Base-by-base conservation (phyloP, 2,888 invertebrate genomes). In the Pollenia angustigena region DNA sequence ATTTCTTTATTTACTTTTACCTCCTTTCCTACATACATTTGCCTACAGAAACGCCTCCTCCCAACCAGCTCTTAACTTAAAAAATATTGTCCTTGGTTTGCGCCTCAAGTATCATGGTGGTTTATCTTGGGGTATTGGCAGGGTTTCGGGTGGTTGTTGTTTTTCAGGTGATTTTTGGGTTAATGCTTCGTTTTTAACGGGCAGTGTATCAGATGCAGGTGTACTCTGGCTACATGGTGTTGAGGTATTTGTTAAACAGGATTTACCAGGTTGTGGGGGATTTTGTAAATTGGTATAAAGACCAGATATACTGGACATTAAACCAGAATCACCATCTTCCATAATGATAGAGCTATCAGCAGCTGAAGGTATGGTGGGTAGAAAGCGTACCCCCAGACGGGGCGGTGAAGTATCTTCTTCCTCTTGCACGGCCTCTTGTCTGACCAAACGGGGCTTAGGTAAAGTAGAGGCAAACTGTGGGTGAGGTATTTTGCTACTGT, bases 381-480 rank as follows among this genome's bases (percentile, higher is more conserved):
- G 93, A 89, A 96, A 95, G 54, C 96, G 94, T 84, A 94, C 95
- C 48, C 95, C 94, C 23, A 95, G 91, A 32, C 93, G 91, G 12
- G 93, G 93, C 69, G 93, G 93, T 72, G 93, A 93, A 7, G 92
- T 91, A 69, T 93, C 93, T 66, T 97, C 97, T 88, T 97, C 97
- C 90, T 96, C 96, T 90, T 96, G 95, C 85, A 97, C 95, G 14
- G 97, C 97, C 89, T 96, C 95, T 93, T 97, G 97, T 9, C 97
- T 95, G 56, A 96, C 97, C 72, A 97, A 94, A 32, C 97, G 95
- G 9, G 97, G 97, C 92, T 97, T 97, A 7, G 87, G 90, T 75
- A 94, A 91, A 0, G 88, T 87, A 11, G 89, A 89, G 60, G 81
- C 85, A 18, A 85, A 85, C 48, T 89, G 85, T 66, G 89, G 89